Evolutionary conservation across 2,888 invertebrate genomes (phyloP).

Genomic region (Orthosia gracilis): DNA sequence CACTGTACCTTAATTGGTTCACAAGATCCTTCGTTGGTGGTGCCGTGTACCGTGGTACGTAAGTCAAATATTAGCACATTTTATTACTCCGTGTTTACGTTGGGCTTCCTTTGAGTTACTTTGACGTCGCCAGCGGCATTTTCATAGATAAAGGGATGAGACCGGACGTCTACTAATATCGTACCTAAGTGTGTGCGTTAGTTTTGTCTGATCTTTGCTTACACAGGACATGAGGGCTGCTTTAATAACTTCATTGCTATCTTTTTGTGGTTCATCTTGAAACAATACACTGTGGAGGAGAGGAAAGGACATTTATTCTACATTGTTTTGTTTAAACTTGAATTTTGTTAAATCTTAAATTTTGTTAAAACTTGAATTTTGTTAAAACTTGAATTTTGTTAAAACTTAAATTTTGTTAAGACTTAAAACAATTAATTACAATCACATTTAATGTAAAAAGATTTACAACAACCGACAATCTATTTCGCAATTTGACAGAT

Average conservation of each 20-base stretch:
- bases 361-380: too few species aligned
- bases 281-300: constrained; percentile 16
- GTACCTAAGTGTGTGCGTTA: constrained; percentile 57
- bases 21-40: constrained; percentile 77
- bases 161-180: constrained; percentile 63
- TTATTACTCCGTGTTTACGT: constrained; percentile 83
- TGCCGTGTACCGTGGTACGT: constrained; percentile 71
- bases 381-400: too few species aligned
- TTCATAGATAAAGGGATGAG: constrained; percentile 76
- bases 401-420: too few species aligned
- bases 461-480: neutral
- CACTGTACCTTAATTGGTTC: constrained; percentile 72
- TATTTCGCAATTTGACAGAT: neutral
- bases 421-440: too few species aligned
- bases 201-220: constrained; percentile 70
- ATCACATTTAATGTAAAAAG: too few species aligned
- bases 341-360: neutral
- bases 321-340: neutral
- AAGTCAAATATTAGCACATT: constrained; percentile 86
- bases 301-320: neutral
- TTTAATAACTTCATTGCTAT: constrained; percentile 48
- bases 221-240: constrained; percentile 61
- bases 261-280: constrained; percentile 28
- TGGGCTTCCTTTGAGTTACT: constrained; percentile 81
- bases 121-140: constrained; percentile 76